Percentiles rank a stretch among this genome's conserved stretches.
Conservation (phyloP, 2,888 invertebrate genomes). For the Drosophila robusta region DNA sequence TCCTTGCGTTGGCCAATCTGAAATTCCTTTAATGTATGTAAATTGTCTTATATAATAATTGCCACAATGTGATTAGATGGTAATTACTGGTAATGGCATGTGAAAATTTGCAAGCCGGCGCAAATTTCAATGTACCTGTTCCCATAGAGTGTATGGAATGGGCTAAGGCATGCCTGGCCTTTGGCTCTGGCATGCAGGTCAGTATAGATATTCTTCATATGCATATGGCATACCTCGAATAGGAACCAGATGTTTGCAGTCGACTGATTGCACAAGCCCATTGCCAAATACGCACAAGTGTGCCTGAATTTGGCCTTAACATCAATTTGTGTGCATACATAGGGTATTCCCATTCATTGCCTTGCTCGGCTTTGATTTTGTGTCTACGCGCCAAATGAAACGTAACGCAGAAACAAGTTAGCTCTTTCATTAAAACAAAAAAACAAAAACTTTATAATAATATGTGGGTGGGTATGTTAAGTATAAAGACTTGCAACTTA, state of each 20-base stretch:
- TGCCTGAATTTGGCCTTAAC: conserved; percentile 32
- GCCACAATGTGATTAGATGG: conserved; percentile 3
- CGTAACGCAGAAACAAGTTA: conserved; percentile 30
- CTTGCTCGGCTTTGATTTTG: background rate
- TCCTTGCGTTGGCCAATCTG: background rate
- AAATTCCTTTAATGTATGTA: background rate
- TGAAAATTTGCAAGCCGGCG: conserved; percentile 45
- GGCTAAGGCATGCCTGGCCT: too few species aligned
- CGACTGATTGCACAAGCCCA: conserved; percentile 10
- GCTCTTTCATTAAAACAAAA: conserved; percentile 5
- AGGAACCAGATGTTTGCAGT: conserved; percentile 40
- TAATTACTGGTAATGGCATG: conserved; percentile 41
- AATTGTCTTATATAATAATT: conserved; percentile 1
- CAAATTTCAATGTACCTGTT: background rate
- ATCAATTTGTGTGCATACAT: conserved; percentile 4
- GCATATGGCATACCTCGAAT: conserved; percentile 33
- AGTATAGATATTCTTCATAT: conserved; percentile 3
- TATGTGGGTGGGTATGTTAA: conserved; percentile 13
- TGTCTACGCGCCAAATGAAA: conserved; percentile 50
- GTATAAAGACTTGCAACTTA: conserved; percentile 46
- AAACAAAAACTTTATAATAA: background rate
- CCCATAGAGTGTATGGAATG: background rate
- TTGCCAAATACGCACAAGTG: conserved; percentile 7
- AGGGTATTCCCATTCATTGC: background rate
- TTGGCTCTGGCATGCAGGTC: background rate